These are phyloP conservation scores for Palythoa grandiflora DNA, from an alignment of 92 coral and sea anemone species.

Conservation along the genomic window DNA sequence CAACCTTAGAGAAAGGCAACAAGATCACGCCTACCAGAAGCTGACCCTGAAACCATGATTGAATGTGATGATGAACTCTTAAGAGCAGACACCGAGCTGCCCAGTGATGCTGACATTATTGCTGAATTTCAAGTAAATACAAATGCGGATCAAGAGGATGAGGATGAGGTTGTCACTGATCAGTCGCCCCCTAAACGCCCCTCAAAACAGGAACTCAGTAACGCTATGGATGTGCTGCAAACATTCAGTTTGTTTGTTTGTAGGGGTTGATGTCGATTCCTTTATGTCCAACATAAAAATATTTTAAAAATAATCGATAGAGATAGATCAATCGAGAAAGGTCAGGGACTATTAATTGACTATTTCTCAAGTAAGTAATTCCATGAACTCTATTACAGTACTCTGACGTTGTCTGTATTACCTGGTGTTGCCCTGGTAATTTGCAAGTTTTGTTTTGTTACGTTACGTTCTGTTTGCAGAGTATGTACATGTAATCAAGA, in stretches of 20 bases:
- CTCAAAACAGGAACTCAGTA: constrained; percentile 22
- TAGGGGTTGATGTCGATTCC: constrained; percentile 23
- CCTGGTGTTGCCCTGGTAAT: too few relatives aligned
- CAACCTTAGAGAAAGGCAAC: constrained; percentile 12
- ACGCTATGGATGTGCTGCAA: constrained; percentile 30
- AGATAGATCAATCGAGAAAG: constrained; percentile 41
- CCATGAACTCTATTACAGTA: constrained; percentile 29
- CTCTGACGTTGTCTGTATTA: too few relatives aligned
- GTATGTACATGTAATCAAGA: too few relatives aligned
- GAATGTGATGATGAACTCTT: too few relatives aligned
- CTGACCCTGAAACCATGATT: neutral
- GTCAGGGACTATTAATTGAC: constrained; percentile 44
- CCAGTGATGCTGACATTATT: too few relatives aligned
- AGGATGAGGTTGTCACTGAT: constrained; percentile 45
- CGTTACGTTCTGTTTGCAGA: too few relatives aligned
- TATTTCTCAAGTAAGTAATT: constrained; percentile 20
- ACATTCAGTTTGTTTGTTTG: constrained; percentile 36
- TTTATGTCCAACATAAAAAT: constrained; percentile 38
- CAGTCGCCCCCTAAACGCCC: constrained; percentile 33
- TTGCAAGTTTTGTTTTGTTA: too few relatives aligned
- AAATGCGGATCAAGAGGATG: constrained; percentile 27
- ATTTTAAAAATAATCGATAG: constrained; percentile 49
- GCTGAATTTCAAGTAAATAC: neutral
- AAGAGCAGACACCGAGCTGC: too few relatives aligned
- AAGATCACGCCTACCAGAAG: constrained; percentile 9